Evolutionary conservation across 2,888 invertebrate genomes (phyloP), one percentile per base, ranked within the genome.

Genomic region (Drosophila niveifrons): DNA sequence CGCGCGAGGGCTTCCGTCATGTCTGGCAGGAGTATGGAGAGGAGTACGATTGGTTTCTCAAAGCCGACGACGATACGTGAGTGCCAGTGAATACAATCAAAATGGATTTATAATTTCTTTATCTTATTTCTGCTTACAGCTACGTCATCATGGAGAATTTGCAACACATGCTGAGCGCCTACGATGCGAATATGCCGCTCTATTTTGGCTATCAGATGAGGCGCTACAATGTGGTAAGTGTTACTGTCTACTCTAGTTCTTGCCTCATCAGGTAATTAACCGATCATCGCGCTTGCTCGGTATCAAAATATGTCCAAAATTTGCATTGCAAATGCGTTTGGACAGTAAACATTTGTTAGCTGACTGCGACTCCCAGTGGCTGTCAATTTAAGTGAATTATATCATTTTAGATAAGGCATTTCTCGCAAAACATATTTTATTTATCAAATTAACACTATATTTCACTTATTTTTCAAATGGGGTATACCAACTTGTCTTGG

Each of bases 11-110:
- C 0, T 98, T 98, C 91, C 95, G 95, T 80, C 97, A 98, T 91
- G 95, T 97, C 10, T 96, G 97, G 91, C 94, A 96, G 78, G 93
- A 97, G 88, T 95, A 98, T 91, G 93, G 95, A 43, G 94, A 97
- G 76, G 94, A 98, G 50, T 97, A 96, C 6, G 98, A 99, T 92
- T 99, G 98, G 98, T 99, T 99, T 92, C 93, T 99, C 90, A 99
- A 99, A 92, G 98, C 99, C 18, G 99, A 99, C 90, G 99, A 99
- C 92, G 99, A 99, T 91, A 98, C 99, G 99, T 99, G 91, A 98
- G 98, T 3, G 9, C 2, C 15, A 9, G 7, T 10, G 15, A n/a
- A 10, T 10, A n/a, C 18, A 4, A 7, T 8, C 3, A 1, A 0
- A 34, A 11, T 6, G 29, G n/a, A 4, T 1, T 29, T 31, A 4